These are phyloP conservation scores for Tenthredo notha DNA, from an alignment of 2,888 invertebrate genomes.

Conservation along the genomic window DNA sequence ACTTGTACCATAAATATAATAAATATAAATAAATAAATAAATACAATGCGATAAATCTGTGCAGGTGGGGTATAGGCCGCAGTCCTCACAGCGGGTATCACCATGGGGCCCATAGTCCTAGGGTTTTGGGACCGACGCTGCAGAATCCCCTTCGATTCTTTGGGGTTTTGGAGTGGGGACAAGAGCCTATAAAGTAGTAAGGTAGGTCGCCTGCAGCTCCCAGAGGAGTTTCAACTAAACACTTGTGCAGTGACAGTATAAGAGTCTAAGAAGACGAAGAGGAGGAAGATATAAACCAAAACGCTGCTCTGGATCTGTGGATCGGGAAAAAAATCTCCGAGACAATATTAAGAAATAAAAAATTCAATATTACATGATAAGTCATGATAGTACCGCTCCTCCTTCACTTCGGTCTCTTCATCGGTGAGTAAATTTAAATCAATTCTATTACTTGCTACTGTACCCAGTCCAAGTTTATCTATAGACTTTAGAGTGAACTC, in stretches of 20 bases:
- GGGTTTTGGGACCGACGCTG: slow-evolving; percentile 19
- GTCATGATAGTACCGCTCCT: slow-evolving; percentile 21
- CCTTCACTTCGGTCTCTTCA: slow-evolving; percentile 20
- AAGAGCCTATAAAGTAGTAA: slow-evolving; percentile 32
- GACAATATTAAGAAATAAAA: too few relatives aligned
- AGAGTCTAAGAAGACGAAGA: background rate
- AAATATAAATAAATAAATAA: background rate
- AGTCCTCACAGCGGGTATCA: slow-evolving; percentile 38
- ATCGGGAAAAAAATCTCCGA: background rate
- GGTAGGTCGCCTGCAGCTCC: slow-evolving; percentile 39
- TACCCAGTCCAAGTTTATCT: background rate
- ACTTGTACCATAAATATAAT: background rate
- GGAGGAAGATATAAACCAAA: background rate
- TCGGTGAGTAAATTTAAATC: slow-evolving; percentile 43
- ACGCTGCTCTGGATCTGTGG: background rate
- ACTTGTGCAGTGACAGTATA: slow-evolving; percentile 21
- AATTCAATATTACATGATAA: background rate
- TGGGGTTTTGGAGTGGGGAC: slow-evolving; percentile 6
- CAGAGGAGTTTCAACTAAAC: slow-evolving; percentile 37
- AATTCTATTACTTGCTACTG: background rate
- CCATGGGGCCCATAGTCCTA: slow-evolving; percentile 21
- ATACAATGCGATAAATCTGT: slow-evolving; percentile 27
- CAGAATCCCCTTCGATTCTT: slow-evolving; percentile 23
- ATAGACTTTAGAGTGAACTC: background rate
- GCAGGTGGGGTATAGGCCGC: slow-evolving; percentile 23